These are phyloP conservation scores for Apotomis betuletana DNA, from an alignment of 2,888 invertebrate species.

Conservation along the genomic window DNA sequence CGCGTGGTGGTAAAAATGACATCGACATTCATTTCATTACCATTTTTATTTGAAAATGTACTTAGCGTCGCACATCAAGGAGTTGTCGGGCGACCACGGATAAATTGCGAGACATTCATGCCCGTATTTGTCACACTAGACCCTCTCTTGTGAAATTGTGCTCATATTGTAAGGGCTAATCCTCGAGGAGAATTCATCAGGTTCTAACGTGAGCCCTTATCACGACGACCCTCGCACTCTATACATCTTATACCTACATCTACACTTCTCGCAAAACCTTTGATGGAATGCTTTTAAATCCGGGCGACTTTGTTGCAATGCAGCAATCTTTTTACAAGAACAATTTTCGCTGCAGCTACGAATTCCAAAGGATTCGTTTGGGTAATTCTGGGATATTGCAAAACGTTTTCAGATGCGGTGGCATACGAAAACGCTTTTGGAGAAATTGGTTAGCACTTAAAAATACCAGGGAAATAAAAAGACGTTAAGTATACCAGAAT, in stretches of 20 bases:
- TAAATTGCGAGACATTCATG: conserved; percentile 69
- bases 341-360: conserved; percentile 22
- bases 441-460: conserved; percentile 9
- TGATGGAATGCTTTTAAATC: conserved; percentile 26
- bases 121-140: conserved; percentile 69
- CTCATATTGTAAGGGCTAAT: conserved; percentile 82
- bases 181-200: conserved; percentile 76
- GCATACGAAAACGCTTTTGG: background rate
- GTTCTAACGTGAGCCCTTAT: conserved; percentile 69
- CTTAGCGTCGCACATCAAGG: conserved; percentile 53
- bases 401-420: conserved; percentile 5
- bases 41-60: conserved; percentile 78
- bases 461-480: background rate
- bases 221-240: conserved; percentile 61
- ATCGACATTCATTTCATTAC: conserved; percentile 60
- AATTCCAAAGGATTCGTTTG: conserved; percentile 22
- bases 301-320: conserved; percentile 19
- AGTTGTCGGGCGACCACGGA: conserved; percentile 57
- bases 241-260: conserved; percentile 63
- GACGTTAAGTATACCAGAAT: no score
- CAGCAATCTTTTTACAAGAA: conserved; percentile 15
- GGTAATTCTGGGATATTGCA: conserved; percentile 20
- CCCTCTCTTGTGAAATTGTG: conserved; percentile 72
- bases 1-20: background rate
- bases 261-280: conserved; percentile 42